Base-by-base conservation (phyloP, 2,888 invertebrate species). In the Mystacides longicornis region DNA sequence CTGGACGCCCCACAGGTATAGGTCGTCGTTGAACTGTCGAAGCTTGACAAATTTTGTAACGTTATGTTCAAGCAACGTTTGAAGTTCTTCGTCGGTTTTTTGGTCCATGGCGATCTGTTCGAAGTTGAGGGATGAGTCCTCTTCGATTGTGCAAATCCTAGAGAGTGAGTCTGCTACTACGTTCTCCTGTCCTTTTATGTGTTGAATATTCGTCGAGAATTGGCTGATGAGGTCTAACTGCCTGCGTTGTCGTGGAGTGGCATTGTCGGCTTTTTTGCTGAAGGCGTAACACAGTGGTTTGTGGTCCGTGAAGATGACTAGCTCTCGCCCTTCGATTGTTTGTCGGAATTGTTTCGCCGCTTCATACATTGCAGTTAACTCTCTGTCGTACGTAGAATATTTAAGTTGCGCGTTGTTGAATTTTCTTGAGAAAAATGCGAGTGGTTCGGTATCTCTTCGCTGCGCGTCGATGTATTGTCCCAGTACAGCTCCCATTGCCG, bases 361-460 rank as follows among this genome's bases (percentile, higher is more conserved):
- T 49, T 63, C 58, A 52, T 69, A 72, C 2, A 68, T 66, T 0
- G 69, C 70, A 2, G 69, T 60, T 0, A 73, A 64, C 60, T 71
- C 69, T 2, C 69, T 27, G 52, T 73, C 70, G 56, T 70, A 72
- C 1, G 68, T 63, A 21, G 64, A 62, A 14, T 71, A 72, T 5
- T 67, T 69, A 14, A 27, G 48, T 56, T 73, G 66, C 0, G 67
- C 54, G 3, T 63, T 53, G 19, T 55, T 64, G 1, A 71, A 59
- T 42, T 68, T 69, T 43, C 60, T 62, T 1, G 68, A 69, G 54
- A 67, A 71, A 52, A 70, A 72, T 1, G 66, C 67, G 3, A 71
- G 52, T 0, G 70, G 70, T 59, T 69, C 60, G 65, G 67, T 66
- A 0, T 53, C 18, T 11, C 60, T 51, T 3, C 62, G 47, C 7